A percentile compares a stretch with the other conserved stretches of the same genome.
These are phyloP conservation scores for Thryonomys swinderianus DNA, from an alignment of 2,113 vertebrate genomes.

Conservation along the genomic window DNA sequence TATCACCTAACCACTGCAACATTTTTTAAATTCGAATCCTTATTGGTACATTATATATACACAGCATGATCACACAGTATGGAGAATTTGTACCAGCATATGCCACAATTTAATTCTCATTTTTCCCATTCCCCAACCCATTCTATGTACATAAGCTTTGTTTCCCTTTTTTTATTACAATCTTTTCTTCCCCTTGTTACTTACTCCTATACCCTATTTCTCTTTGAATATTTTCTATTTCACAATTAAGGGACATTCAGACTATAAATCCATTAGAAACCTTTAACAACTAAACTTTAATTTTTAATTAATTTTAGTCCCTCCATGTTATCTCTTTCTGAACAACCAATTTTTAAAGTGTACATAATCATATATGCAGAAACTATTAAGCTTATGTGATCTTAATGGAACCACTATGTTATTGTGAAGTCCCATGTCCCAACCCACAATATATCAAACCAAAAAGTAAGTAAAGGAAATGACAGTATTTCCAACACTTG, in stretches of 20 bases:
- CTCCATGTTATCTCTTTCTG: neutral
- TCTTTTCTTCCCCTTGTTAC: no score
- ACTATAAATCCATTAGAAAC: neutral
- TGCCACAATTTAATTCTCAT: no score
- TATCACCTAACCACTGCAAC: neutral
- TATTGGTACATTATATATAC: no score
- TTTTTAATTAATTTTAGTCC: neutral
- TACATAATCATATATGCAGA: neutral
- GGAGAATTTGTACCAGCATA: no score
- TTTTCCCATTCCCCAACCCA: no score
- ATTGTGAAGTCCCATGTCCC: slow-evolving; percentile 23
- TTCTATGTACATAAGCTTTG: no score
- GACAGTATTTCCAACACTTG: neutral
- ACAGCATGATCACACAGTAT: no score
- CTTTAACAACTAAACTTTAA: neutral
- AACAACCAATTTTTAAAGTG: neutral
- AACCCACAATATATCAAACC: slow-evolving; percentile 31
- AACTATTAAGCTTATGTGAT: neutral
- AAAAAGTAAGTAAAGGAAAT: slow-evolving; percentile 66
- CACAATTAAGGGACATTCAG: neutral
- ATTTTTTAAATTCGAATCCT: no score
- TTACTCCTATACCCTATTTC: no score
- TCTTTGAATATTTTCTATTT: no score
- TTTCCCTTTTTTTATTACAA: no score
- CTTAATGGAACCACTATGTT: neutral